These are phyloP conservation scores for Pipistrellus pipistrellus DNA, from an alignment of 2,797 vertebrate species.

Conservation along the genomic window DNA sequence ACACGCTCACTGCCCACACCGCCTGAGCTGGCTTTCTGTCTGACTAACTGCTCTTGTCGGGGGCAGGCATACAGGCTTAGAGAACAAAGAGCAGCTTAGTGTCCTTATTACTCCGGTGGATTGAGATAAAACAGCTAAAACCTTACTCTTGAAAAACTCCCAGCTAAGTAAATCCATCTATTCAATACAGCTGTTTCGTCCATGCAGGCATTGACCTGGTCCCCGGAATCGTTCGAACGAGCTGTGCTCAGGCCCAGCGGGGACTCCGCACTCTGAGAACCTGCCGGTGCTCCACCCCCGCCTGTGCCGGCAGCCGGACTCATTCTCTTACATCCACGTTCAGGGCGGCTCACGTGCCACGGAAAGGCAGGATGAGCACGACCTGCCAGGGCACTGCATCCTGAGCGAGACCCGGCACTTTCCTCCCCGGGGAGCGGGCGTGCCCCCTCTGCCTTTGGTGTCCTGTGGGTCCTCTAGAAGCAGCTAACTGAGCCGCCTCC, in stretches of 20 bases:
- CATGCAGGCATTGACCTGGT: slow-evolving; percentile 57
- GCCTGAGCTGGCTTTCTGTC: slow-evolving; percentile 44
- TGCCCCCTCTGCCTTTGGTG: slow-evolving; percentile 50
- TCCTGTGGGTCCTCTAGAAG: slow-evolving; percentile 66
- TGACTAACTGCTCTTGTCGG: background rate
- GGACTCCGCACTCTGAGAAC: background rate
- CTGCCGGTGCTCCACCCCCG: background rate
- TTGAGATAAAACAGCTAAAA: background rate
- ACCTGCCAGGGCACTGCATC: too few species aligned
- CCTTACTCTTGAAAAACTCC: background rate
- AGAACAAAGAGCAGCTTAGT: slow-evolving; percentile 17
- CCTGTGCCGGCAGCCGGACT: slow-evolving; percentile 64
- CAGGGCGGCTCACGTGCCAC: slow-evolving; percentile 71
- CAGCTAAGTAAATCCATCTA: slow-evolving; percentile 6
- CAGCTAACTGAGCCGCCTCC: slow-evolving; percentile 57
- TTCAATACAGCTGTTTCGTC: slow-evolving; percentile 5
- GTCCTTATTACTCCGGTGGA: background rate
- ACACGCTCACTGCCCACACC: background rate
- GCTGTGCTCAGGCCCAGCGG: background rate
- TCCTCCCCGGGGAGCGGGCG: too few species aligned
- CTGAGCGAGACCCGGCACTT: too few species aligned
- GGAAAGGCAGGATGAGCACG: slow-evolving; percentile 73
- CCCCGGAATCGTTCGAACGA: background rate
- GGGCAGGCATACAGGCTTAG: slow-evolving; percentile 53
- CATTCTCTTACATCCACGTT: slow-evolving; percentile 33